Conservation (phyloP, 1,140 invertebrate species). For the Bombus confusus region DNA sequence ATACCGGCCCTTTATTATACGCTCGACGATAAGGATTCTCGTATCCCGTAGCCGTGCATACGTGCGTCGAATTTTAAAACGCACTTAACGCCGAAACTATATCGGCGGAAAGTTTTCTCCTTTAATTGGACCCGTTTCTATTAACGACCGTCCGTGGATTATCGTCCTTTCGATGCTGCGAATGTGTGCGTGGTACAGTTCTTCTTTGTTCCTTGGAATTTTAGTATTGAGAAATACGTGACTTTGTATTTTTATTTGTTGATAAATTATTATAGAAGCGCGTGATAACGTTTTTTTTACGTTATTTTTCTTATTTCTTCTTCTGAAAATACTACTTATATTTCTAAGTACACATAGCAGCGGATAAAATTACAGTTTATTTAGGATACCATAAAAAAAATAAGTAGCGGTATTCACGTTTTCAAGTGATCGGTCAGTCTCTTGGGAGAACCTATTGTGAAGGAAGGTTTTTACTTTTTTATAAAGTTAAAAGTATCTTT, state of each 20-base stretch:
- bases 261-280: too few species aligned
- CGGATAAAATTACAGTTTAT: not conserved
- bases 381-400: not conserved
- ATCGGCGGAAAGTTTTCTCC: constrained; percentile 16
- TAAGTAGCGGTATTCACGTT: not conserved
- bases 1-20: constrained; percentile 24
- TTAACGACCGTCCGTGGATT: constrained; percentile 18
- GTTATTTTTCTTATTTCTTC: too few species aligned
- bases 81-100: constrained; percentile 27
- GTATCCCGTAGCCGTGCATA: not conserved
- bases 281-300: too few species aligned
- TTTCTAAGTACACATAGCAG: too few species aligned
- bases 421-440: not conserved
- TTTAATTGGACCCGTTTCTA: constrained; percentile 46
- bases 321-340: too few species aligned
- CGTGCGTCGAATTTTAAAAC: constrained; percentile 52
- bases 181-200: not conserved
- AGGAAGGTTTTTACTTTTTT: not conserved
- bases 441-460: not conserved
- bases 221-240: not conserved
- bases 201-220: not conserved
- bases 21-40: constrained; percentile 30
- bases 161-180: not conserved
- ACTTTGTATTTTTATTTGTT: not conserved
- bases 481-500: too few species aligned